A percentile compares a stretch with the other conserved stretches of the same genome.
Evolutionary conservation across 2,113 vertebrate genomes (phyloP).

Genomic region (Crotophaga sulcirostris): DNA sequence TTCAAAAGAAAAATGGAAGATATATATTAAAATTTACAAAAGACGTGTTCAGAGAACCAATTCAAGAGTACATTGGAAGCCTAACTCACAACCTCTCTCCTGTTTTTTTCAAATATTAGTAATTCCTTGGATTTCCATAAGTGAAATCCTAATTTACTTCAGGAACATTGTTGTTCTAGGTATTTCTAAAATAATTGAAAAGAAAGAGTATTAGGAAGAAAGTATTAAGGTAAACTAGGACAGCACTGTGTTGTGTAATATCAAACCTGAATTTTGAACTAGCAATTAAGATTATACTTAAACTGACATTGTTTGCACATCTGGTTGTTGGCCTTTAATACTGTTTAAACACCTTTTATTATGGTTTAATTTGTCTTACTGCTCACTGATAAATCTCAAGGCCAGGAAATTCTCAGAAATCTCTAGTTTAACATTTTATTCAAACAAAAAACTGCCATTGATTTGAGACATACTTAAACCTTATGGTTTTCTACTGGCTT

Average conservation of each 20-base stretch:
- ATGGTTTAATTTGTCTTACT: not conserved
- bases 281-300: not conserved
- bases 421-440: not conserved
- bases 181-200: not conserved
- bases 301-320: not conserved
- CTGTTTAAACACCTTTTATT: not conserved
- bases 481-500: not conserved
- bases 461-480: not conserved
- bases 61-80: not conserved
- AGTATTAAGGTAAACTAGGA: not conserved
- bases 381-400: not conserved
- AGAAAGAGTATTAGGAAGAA: not conserved
- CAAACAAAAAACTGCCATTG: not conserved
- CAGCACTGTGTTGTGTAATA: not conserved
- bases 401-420: not conserved
- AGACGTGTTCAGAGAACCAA: not conserved
- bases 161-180: not conserved
- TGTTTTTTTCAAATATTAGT: not conserved
- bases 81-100: not conserved
- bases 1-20: not conserved
- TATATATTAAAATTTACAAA: not conserved
- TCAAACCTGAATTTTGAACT: not conserved
- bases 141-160: not conserved
- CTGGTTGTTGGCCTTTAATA: not conserved
- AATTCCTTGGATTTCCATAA: not conserved